Evolutionary conservation across 2,888 invertebrate genomes (phyloP), one percentile per base, ranked within the genome.

Genomic region (Athalia rosae): DNA sequence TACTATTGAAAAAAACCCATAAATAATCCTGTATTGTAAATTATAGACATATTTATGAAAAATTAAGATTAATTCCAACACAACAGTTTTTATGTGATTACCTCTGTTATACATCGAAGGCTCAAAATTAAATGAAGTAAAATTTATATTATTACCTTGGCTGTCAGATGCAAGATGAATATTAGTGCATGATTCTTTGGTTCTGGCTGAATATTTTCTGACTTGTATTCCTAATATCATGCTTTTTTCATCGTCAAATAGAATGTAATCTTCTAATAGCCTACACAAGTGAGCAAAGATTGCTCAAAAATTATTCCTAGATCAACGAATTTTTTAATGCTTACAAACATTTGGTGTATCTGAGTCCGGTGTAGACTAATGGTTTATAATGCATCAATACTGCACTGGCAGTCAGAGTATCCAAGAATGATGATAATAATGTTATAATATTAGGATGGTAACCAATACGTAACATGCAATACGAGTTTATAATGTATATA

Each of bases 41-140:
- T 53, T 47, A 66, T 58, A 45, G 43, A 15, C 41, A 71, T 71
- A 71, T 45, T 13, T 56, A 71, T 58, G 56, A 71, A 15, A 58
- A 8, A 45, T 69, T 43, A 56, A 58, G 56, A 3, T 13, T 56
- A 43, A 58, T 71, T 45, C 56, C 56, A 69, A n/a, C 53, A 71
- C 45, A 71, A 56, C 43, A 67, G 7, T n/a, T 43, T 4, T 67
- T 11, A 71, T 8, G 13, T 71, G 58, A 71, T 71, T 45, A 56
- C 58, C 13, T 13, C 58, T 58, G 15, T 58, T 71, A 58, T 71
- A 71, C 71, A 71, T 58, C 71, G 71, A 71, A 69, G 13, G 58
- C 8, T 8, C 56, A 71, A 56, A 58, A 71, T 71, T 58, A 8
- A 58, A 71, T n/a, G 28, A 4, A 45, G 13, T 71, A 58, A 11